Base-by-base conservation (phyloP, 2,797 vertebrate species). In the Benthosema pterotum region DNA sequence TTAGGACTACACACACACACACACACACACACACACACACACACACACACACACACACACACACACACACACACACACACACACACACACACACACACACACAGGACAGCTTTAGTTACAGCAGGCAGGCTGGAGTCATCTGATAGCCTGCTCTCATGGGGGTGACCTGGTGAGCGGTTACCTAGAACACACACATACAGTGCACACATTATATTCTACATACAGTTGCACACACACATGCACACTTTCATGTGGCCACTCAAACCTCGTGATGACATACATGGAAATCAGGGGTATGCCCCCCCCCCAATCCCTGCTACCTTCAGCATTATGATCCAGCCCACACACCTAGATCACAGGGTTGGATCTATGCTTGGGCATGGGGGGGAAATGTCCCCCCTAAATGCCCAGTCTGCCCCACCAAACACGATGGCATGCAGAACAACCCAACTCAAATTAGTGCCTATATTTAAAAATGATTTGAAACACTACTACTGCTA, bases 71-170 rank as follows among this genome's bases (percentile, higher is more conserved):
- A 53, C 17, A 49, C 55, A 62, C 28, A 18, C 47, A 48, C 17
- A 55, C 38, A 64, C 59, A 54, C 25, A 46, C 58, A 12, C 52
- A 15, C 57, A 70, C 57, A 72, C 55, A 71, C 63, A 69, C 70
- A 72, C 14, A 49, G 52, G 69, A 51, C 80, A 71, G 63, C 79
- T 88, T 85, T 83, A 85, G 86, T 91, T 90, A 89, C 85, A 87
- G 79, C 75, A 79, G 82, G 73, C 75, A 75, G 69, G 66, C 80
- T 81, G 74, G 78, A 87, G 82, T 83, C 83, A 88, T 89, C 86
- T 86, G 89, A 91, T 89, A 89, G 82, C 70, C 45, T 0, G 32
- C 52, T 63, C 88, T 62, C 69, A n/a, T 62, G n/a, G 83, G 76
- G 32, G 32, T 86, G 74, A 46, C 1, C 46, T 53, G 83, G 82